These are phyloP conservation scores for Lasioglossum figueresi DNA, from an alignment of 2,888 invertebrate species.

Conservation along the genomic window DNA sequence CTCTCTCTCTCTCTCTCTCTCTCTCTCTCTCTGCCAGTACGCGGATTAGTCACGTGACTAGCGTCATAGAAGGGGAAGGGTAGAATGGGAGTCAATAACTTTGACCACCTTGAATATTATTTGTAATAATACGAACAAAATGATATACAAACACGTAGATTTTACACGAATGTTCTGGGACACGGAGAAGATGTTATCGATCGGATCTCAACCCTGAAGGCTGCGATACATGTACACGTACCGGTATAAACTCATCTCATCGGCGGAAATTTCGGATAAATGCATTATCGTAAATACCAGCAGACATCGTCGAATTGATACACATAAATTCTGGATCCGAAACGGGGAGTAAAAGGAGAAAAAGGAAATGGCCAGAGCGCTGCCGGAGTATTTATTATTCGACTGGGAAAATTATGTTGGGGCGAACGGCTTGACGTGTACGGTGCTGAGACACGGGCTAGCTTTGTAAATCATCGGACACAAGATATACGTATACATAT, in stretches of 20 bases:
- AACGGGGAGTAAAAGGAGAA: slow-evolving; percentile 13
- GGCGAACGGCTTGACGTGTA: background rate
- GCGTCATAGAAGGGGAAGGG: too few relatives aligned
- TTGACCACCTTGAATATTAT: too few relatives aligned
- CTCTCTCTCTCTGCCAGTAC: too few relatives aligned
- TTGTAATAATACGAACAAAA: too few relatives aligned
- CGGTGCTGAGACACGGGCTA: background rate
- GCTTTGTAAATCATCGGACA: slow-evolving; percentile 22
- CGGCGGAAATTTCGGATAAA: slow-evolving; percentile 47
- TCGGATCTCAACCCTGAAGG: slow-evolving; percentile 46
- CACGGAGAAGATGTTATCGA: slow-evolving; percentile 50
- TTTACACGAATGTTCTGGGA: slow-evolving; percentile 8
- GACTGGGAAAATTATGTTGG: slow-evolving; percentile 23
- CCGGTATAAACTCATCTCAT: slow-evolving; percentile 10
- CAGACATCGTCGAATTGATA: slow-evolving; percentile 41
- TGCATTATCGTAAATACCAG: slow-evolving; percentile 43
- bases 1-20: too few relatives aligned
- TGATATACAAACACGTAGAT: too few relatives aligned
- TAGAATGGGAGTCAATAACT: too few relatives aligned
- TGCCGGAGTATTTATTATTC: slow-evolving; percentile 29
- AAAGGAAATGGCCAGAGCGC: slow-evolving; percentile 18
- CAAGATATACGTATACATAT: background rate
- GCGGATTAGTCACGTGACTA: too few relatives aligned
- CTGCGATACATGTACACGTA: background rate
- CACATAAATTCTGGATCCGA: slow-evolving; percentile 39